A percentile compares a stretch with the other conserved stretches of the same genome.
Evolutionary conservation across 2,888 invertebrate species (phyloP).

Genomic region (Hemaris fuciformis): DNA sequence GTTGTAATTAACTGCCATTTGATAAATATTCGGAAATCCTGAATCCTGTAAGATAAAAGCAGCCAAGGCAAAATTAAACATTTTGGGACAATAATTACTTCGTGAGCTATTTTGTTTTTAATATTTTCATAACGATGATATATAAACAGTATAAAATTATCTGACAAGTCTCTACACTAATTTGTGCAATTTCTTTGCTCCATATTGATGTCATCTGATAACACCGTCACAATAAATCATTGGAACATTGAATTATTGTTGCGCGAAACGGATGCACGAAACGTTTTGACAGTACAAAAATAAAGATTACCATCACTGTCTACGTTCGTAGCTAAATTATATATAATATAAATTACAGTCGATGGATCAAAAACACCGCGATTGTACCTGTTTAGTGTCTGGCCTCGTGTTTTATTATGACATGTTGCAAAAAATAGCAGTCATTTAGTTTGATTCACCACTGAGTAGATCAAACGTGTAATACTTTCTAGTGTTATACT

Average conservation of each 20-base stretch:
- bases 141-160: neutral
- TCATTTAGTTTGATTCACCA: neutral
- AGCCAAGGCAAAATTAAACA: too few species aligned
- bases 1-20: too few species aligned
- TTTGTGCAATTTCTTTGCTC: neutral
- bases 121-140: neutral
- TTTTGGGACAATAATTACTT: too few species aligned
- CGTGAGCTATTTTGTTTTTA: too few species aligned
- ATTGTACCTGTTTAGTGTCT: neutral
- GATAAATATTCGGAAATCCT: too few species aligned
- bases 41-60: too few species aligned
- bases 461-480: neutral
- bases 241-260: slow-evolving; percentile 16
- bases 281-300: neutral
- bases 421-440: slow-evolving; percentile 3
- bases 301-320: neutral
- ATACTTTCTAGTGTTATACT: slow-evolving; percentile 1
- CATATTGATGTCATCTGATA: neutral
- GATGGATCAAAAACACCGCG: slow-evolving; percentile 3
- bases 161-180: neutral
- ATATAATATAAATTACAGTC: neutral
- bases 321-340: neutral
- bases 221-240: slow-evolving; percentile 19
- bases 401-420: neutral
- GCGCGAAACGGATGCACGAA: neutral